Base-by-base conservation (phyloP, 2,113 vertebrate genomes). In the Octodon degus region DNA sequence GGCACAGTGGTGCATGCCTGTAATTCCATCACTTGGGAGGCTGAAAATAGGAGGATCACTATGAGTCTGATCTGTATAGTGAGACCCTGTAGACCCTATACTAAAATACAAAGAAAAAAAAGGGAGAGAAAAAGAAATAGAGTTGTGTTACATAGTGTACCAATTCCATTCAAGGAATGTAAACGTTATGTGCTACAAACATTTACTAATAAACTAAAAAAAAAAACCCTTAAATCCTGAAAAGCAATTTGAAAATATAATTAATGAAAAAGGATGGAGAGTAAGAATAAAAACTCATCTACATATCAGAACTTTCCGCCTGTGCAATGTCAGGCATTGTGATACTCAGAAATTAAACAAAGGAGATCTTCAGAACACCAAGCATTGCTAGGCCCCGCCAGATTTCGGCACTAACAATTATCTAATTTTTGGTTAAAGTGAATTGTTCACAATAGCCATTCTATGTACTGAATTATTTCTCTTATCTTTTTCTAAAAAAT, bases 301-400 rank as follows among this genome's bases (percentile, higher is more conserved):
- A 86, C 84, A 84, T 84, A 40, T 30, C 62, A 47, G 50, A 86
- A 60, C 4, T 43, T 85, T 96, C 79, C 84, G 20, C 87, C 34
- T 84, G n/a, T 70, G 58, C n/a, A 87, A 96, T 90, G 53, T 76
- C 60, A 65, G 30, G 55, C 32, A 84, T 63, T 93, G 58, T n/a
- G 37, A 53, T 77, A 80, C 82, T 91, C 93, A 68, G 50, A 90
- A 97, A 91, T 70, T 80, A 89, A 83, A 84, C 60, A 86, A 86
- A 89, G 30, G 55, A 94, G 76, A 72, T 40, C 74, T 80, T 62
- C 84, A 14, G 50, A 94, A 70, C 50, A 47, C 11, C 50, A 86
- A 58, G 40, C 53, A 58, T 68, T 80, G 2, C 4, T 55, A 25
- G 58, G 55, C 19, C 9, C 60, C 19, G 27, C 89, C 60, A 82